A percentile compares a stretch with the other conserved stretches of the same genome.
Evolutionary conservation across 2,888 invertebrate genomes (phyloP).

Genomic region (Heliconius hortense): DNA sequence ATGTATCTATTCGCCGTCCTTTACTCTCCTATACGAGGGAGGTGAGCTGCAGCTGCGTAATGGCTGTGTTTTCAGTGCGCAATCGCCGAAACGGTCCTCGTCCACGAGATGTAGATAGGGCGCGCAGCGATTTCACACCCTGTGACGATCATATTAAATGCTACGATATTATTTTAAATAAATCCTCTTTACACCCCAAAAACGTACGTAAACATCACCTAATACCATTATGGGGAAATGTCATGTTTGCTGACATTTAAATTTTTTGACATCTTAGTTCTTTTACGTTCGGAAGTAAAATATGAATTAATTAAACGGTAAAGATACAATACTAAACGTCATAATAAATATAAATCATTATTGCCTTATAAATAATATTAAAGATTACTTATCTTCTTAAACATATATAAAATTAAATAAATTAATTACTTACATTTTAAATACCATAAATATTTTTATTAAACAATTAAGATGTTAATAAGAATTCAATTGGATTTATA

Average conservation of each 20-base stretch:
- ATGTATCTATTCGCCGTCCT: slow-evolving; percentile 68
- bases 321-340: background rate
- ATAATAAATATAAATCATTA: background rate
- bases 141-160: slow-evolving; percentile 36
- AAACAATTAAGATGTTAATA: background rate
- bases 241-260: slow-evolving; percentile 4
- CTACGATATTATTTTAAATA: slow-evolving; percentile 26
- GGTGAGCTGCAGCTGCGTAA: slow-evolving; percentile 53
- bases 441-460: too few species aligned
- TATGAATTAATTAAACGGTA: background rate
- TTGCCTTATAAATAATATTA: too few species aligned
- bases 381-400: too few species aligned
- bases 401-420: too few species aligned
- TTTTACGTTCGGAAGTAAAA: slow-evolving; percentile 20
- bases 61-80: slow-evolving; percentile 59
- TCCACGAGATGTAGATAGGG: slow-evolving; percentile 17
- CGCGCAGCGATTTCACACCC: slow-evolving; percentile 34
- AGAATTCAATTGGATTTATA: background rate
- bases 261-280: background rate
- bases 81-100: slow-evolving; percentile 54
- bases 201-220: slow-evolving; percentile 31
- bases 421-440: too few species aligned
- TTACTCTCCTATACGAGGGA: slow-evolving; percentile 62
- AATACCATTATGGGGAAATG: background rate
- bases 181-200: slow-evolving; percentile 3